Conservation (phyloP, 2,797 vertebrate genomes). For the Alosa sapidissima region DNA sequence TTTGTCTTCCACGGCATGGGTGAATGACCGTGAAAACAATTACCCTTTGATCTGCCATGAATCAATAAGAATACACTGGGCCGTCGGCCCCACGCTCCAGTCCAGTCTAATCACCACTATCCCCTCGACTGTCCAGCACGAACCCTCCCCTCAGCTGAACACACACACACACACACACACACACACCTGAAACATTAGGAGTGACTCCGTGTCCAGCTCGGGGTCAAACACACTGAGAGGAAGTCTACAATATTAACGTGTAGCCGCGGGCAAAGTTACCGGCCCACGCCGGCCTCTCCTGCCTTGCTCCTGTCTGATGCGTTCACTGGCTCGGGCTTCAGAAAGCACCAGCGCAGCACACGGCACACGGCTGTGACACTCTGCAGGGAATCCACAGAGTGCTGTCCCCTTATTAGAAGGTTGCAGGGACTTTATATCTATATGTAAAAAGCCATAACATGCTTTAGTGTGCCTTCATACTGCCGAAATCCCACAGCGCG, state of each 20-base stretch:
- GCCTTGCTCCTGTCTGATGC: not conserved
- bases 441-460: not conserved
- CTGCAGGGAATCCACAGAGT: not conserved
- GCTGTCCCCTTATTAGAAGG: not conserved
- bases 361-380: not conserved
- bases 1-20: not conserved
- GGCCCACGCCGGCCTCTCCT: not conserved
- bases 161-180: not conserved
- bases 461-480: not conserved
- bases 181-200: not conserved
- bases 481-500: not conserved
- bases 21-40: not conserved
- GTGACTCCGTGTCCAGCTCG: not conserved
- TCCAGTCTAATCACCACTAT: not conserved
- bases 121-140: not conserved
- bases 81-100: not conserved
- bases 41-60: not conserved
- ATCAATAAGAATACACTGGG: not conserved
- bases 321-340: not conserved
- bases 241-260: not conserved
- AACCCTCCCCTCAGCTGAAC: not conserved
- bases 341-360: not conserved
- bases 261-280: not conserved
- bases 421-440: not conserved
- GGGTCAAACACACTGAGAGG: not conserved